Evolutionary conservation across 2,113 vertebrate genomes (phyloP), one percentile per base, ranked within the genome.

Genomic region (Phrynosoma platyrhinos): DNA sequence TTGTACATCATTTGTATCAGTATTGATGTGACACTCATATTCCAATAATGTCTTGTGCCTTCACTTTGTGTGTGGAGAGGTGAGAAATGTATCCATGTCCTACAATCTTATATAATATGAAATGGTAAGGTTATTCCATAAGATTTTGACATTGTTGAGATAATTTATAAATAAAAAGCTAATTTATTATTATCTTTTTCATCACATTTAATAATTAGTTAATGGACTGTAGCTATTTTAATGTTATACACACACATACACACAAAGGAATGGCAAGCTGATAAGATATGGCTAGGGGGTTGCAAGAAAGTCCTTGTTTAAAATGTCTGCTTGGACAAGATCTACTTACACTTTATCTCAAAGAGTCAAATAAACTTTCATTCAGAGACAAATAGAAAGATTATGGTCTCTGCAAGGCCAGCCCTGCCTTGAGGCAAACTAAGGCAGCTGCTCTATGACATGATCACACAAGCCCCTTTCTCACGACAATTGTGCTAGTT

Each of bases 111-210:
- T 79, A 47, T 79, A 12, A 30, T 80, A 80, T 69, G 55, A 80
- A 80, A 80, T 80, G 53, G 47, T 62, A 80, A 80, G n/a, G 9
- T 80, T 62, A 16, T 68, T 82, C 47, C 12, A 68, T 82, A 69
- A 68, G 36, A 27, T 23, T 82, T 1, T 23, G 25, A 13, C 42
- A 82, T 18, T 69, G 42, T 27, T 82, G 64, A 82, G 40, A 47
- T 82, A 82, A 42, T 47, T 47, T n/a, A 27, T 47, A 82, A 82
- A 23, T 25, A 82, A n/a, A 64, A n/a, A n/a, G 53, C n/a, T 62
- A 32, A 80, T 62, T 80, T 23, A 80, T 80, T 80, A 23, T 80
- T 27, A 52, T 83, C 40, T 52, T 83, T 83, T 83, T 32, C 27
- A 30, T 83, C 27, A 47, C 10, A 71, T 69, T 47, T 18, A 69